Evolutionary conservation across 2,797 vertebrate genomes (phyloP), one percentile per base, ranked within the genome.

Genomic region (Neosilurus mollespiculum): DNA sequence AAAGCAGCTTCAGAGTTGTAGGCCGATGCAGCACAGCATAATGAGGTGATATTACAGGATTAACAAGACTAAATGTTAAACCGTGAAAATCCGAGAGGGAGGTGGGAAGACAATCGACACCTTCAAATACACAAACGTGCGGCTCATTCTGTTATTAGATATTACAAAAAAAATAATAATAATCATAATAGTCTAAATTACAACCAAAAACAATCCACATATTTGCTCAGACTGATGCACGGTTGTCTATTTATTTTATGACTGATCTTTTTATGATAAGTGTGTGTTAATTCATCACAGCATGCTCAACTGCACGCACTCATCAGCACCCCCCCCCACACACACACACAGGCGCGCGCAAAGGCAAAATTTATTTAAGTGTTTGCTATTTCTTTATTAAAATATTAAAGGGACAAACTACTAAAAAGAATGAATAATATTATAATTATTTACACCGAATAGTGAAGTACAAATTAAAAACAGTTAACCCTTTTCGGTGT

Each of bases 31-130:
- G 73, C 54, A 61, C 84, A 89, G 91, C 91, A 92, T 92, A 89
- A 87, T 79, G 1, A 66, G 88, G 87, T 91, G 90, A 91, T 90
- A 91, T 93, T 87, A 91, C 84, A 53, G 92, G 93, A 94, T 94
- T 94, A 93, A 86, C 85, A 87, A 82, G 88, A 90, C 91, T 81
- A 43, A 92, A 91, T 89, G 90, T 93, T 7, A 92, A 89, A 91
- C 88, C 89, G 90, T 92, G 93, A 37, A 94, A 93, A 93, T 92
- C 91, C 92, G 79, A 85, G 87, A 90, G 90, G 92, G 92, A 92
- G 43, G 37, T 82, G 79, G 71, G 80, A 83, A 83, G 26, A 93
- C 81, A 92, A 91, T 90, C 91, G 92, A 90, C 87, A 88, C 82
- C 89, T 89, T 91, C 62, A 83, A 83, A 88, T 83, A 86, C 77